These are phyloP conservation scores for Gnathonemus longibarbis DNA, from an alignment of 2,113 vertebrate genomes.

Conservation along the genomic window DNA sequence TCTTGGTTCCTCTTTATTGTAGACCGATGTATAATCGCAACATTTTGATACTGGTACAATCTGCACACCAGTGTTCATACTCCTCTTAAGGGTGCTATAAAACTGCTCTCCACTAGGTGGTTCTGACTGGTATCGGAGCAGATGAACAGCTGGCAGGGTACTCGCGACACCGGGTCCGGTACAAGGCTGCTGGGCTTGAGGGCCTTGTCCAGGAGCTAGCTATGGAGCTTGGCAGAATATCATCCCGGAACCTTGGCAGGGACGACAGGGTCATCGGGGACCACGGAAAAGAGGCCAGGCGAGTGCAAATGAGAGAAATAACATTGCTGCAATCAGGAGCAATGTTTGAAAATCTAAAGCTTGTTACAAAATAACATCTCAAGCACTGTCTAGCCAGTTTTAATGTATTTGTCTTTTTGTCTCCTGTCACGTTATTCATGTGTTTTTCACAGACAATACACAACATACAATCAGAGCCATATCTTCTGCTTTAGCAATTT, in stretches of 20 bases:
- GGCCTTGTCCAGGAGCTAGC: slow-evolving; percentile 74
- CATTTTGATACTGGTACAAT: background rate
- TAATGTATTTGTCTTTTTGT: background rate
- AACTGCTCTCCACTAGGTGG: slow-evolving; percentile 56
- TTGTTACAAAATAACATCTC: background rate
- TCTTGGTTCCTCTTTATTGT: background rate
- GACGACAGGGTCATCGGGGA: slow-evolving; percentile 87
- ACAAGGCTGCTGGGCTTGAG: slow-evolving; percentile 59
- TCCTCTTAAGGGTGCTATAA: background rate
- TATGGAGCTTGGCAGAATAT: slow-evolving; percentile 83
- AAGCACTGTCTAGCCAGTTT: background rate
- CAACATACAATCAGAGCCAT: background rate
- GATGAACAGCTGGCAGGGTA: slow-evolving; percentile 96
- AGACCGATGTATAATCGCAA: background rate
- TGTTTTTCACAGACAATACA: background rate
- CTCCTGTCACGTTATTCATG: background rate
- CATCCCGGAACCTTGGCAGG: slow-evolving; percentile 86
- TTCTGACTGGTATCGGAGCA: slow-evolving; percentile 88
- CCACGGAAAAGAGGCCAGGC: slow-evolving; percentile 92
- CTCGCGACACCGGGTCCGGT: slow-evolving; percentile 78
- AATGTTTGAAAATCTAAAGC: background rate
- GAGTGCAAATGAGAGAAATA: slow-evolving; percentile 8
- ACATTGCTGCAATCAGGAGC: background rate
- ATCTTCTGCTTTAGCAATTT: background rate
- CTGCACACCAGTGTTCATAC: background rate